Conservation (phyloP, 2,797 vertebrate genomes). For the Propithecus perrieri region DNA sequence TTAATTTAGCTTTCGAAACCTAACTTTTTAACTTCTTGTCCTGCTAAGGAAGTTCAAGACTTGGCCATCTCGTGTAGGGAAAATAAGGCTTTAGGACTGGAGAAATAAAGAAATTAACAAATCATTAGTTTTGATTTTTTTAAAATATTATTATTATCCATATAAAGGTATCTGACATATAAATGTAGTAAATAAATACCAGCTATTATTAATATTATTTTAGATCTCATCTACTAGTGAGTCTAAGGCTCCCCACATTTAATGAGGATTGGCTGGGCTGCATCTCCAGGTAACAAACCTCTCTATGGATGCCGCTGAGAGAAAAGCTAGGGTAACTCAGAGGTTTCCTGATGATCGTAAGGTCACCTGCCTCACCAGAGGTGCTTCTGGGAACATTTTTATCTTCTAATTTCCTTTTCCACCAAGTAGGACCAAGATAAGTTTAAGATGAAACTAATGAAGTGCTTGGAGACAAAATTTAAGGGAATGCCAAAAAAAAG, state of each 20-base stretch:
- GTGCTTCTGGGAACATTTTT: neutral
- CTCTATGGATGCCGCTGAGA: neutral
- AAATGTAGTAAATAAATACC: neutral
- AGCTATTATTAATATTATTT: neutral
- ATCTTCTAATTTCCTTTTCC: neutral
- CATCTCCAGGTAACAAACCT: neutral
- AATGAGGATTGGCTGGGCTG: neutral
- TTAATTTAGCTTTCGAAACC: too few relatives aligned
- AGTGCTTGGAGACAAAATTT: neutral
- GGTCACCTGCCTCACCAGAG: neutral
- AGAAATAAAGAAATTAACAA: too few relatives aligned
- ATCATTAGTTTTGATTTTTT: too few relatives aligned
- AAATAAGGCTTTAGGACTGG: too few relatives aligned
- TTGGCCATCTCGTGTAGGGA: too few relatives aligned
- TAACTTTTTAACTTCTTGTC: too few relatives aligned
- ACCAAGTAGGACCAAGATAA: neutral
- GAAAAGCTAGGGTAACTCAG: neutral
- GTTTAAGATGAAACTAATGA: neutral
- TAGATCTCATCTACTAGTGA: neutral
- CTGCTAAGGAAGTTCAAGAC: too few relatives aligned
- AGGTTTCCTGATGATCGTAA: neutral
- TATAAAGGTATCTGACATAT: neutral
- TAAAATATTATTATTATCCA: neutral
- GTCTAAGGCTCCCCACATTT: fast-evolving
- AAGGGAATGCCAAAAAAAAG: neutral